Percentiles rank a stretch among this genome's conserved stretches.
These are phyloP conservation scores for Halcyon smyrnensis DNA, from an alignment of 2,797 vertebrate genomes.

Conservation along the genomic window DNA sequence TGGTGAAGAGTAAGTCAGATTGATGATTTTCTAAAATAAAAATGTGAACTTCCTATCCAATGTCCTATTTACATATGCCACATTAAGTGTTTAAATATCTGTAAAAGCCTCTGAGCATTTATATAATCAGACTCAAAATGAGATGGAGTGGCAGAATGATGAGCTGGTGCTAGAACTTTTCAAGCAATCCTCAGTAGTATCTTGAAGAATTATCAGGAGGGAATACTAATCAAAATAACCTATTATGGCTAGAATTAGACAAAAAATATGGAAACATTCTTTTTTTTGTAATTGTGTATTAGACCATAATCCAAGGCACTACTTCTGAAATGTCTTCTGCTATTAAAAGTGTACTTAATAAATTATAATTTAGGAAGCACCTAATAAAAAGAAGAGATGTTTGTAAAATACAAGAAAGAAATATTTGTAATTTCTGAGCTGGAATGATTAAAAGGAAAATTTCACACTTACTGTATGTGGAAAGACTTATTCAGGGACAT, in stretches of 20 bases:
- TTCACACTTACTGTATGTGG: not conserved
- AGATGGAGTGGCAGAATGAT: not conserved
- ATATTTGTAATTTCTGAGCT: not conserved
- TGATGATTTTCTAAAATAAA: not conserved
- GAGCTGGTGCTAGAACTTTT: not conserved
- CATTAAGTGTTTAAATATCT: not conserved
- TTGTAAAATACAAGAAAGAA: not conserved
- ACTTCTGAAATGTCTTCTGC: not conserved
- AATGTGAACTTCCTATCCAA: not conserved
- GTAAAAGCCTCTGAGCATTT: not conserved
- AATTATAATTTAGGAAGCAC: not conserved
- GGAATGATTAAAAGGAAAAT: not conserved
- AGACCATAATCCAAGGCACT: not conserved
- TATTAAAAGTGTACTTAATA: not conserved
- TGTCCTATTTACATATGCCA: not conserved
- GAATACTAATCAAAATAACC: not conserved
- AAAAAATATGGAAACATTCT: not conserved
- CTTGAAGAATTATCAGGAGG: not conserved
- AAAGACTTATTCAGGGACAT: not conserved
- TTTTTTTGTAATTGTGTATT: not conserved
- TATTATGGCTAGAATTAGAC: not conserved
- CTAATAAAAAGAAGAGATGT: not conserved
- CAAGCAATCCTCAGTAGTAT: not conserved
- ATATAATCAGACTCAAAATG: not conserved
- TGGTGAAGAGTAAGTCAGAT: not conserved